Conservation (phyloP, 2,113 vertebrate genomes). For the Antidorcas marsupialis region DNA sequence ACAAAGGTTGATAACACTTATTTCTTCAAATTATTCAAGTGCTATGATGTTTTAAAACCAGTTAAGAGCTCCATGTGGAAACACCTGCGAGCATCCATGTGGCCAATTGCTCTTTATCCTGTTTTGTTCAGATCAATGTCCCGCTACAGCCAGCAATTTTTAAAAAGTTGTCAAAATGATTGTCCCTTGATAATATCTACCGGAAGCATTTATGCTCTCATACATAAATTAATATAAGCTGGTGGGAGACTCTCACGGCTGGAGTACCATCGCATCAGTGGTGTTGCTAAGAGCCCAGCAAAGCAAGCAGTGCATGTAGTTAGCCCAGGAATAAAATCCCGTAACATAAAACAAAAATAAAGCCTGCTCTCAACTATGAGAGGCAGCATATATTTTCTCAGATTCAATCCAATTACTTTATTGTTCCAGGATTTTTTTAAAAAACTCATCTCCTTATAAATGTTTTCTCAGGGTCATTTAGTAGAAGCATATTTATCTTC, state of each 20-base stretch:
- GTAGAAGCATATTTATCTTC: constrained; percentile 34
- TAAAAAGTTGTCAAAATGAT: constrained; percentile 47
- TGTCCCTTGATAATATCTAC: constrained; percentile 10
- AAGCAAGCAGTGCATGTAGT: not conserved
- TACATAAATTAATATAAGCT: constrained; percentile 15
- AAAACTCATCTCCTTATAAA: constrained; percentile 14
- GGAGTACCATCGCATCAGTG: not conserved
- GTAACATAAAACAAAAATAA: not conserved
- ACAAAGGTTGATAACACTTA: constrained; percentile 29
- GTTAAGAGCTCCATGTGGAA: not conserved
- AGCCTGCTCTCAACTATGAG: not conserved
- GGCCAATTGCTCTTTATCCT: not conserved
- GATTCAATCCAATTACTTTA: constrained; percentile 26
- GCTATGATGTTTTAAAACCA: not conserved
- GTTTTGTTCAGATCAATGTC: not conserved
- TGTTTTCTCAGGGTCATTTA: constrained; percentile 34
- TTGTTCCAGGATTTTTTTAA: not conserved
- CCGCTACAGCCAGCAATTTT: not conserved
- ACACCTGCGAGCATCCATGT: not conserved
- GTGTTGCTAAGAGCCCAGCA: not conserved
- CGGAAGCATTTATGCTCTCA: not conserved
- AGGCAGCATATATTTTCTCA: not conserved
- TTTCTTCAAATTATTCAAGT: constrained; percentile 54
- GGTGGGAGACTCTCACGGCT: not conserved
- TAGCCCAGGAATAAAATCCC: not conserved